Percentiles rank a stretch among this genome's conserved stretches.
These are phyloP conservation scores for Rhadina sibilatrix DNA, from an alignment of 2,113 vertebrate species.

Conservation along the genomic window DNA sequence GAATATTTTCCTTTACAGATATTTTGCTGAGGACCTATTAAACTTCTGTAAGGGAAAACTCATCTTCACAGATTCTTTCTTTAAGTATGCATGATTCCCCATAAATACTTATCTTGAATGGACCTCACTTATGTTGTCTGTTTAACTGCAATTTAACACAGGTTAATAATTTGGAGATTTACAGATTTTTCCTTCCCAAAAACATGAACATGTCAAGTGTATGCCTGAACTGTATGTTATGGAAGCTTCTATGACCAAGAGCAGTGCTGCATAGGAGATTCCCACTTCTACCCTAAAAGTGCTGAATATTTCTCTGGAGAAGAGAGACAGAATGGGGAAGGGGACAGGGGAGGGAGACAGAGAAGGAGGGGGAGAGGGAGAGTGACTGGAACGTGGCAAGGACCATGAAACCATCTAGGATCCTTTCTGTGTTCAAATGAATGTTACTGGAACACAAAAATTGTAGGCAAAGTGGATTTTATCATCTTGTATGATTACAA, in stretches of 20 bases:
- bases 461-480: background rate
- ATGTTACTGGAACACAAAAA: background rate
- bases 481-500: background rate
- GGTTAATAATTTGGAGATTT: background rate
- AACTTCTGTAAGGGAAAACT: background rate
- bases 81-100: background rate
- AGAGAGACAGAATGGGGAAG: background rate
- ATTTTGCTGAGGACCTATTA: background rate
- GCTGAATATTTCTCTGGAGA: background rate
- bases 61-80: background rate
- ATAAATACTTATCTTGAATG: background rate
- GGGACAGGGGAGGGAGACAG: background rate
- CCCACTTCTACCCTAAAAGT: background rate
- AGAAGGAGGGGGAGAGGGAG: fast-evolving
- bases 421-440: background rate
- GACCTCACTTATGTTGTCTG: background rate
- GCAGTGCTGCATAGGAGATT: background rate
- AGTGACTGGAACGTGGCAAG: background rate
- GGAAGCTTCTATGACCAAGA: background rate
- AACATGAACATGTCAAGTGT: background rate
- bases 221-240: background rate
- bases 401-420: background rate
- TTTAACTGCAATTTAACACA: background rate
- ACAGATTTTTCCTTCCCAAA: background rate
- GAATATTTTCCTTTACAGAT: background rate